A percentile compares a stretch with the other conserved stretches of the same genome.
These are phyloP conservation scores for Cybosia mesomella DNA, from an alignment of 2,888 invertebrate genomes.

Conservation along the genomic window DNA sequence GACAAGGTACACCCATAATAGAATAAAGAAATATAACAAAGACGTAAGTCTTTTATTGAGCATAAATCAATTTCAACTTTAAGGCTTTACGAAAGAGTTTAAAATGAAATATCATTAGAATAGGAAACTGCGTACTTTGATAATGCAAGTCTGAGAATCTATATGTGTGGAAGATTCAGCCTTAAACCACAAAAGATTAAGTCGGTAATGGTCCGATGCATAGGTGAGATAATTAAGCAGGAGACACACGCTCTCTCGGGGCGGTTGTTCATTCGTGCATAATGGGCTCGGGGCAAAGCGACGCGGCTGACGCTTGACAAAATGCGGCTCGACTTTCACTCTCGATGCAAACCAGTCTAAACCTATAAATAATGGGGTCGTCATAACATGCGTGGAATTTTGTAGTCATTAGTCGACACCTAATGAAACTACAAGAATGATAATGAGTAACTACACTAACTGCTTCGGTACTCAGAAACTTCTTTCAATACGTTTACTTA, in stretches of 20 bases:
- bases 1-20: constrained; percentile 83
- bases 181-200: constrained; percentile 50
- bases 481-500: not conserved
- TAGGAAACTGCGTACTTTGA: constrained; percentile 59
- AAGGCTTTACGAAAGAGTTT: constrained; percentile 24
- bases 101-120: constrained; percentile 40
- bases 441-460: not conserved
- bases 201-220: constrained; percentile 43
- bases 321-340: constrained; percentile 85
- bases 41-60: constrained; percentile 42
- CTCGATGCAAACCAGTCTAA: constrained; percentile 74
- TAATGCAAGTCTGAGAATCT: constrained; percentile 56
- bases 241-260: constrained; percentile 84
- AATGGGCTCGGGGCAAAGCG: constrained; percentile 80
- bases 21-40: constrained; percentile 60
- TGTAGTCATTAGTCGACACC: constrained; percentile 28
- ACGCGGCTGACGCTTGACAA: constrained; percentile 82
- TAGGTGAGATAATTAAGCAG: constrained; percentile 73
- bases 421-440: constrained; percentile 12
- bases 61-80: constrained; percentile 47
- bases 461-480: not conserved
- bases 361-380: constrained; percentile 65
- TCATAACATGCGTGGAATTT: constrained; percentile 43
- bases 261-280: constrained; percentile 86
- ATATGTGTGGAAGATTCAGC: constrained; percentile 58